Conservation (phyloP, 2,888 invertebrate species). For the Agrilus cyanescens region DNA sequence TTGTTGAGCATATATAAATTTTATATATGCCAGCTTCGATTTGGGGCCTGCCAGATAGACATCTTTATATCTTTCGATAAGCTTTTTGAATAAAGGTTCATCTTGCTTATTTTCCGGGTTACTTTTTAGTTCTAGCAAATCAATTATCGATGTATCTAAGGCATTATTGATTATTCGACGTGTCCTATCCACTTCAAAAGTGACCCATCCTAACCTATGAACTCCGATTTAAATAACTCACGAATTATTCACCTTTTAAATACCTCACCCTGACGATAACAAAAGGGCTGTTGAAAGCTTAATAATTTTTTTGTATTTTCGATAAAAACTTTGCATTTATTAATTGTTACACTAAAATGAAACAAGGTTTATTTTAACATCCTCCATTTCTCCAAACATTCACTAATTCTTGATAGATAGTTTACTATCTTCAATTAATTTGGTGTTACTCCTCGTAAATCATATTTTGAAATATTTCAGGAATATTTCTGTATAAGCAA, state of each 20-base stretch:
- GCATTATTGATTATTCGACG: slow-evolving; percentile 26
- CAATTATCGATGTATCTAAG: slow-evolving; percentile 29
- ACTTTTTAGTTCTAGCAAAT: slow-evolving; percentile 22
- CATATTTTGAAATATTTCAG: too few species aligned
- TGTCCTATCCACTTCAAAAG: slow-evolving; percentile 27
- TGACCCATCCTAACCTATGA: slow-evolving; percentile 21
- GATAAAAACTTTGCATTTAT: slow-evolving; percentile 10
- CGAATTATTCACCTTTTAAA: not conserved
- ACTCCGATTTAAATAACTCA: not conserved
- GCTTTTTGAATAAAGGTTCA: slow-evolving; percentile 7
- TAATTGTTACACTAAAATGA: not conserved
- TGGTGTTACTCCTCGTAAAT: too few species aligned
- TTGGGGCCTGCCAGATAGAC: slow-evolving; percentile 6
- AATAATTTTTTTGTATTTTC: slow-evolving; percentile 8
- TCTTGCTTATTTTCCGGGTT: slow-evolving; percentile 9
- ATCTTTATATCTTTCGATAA: slow-evolving; percentile 5
- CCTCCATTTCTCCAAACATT: too few species aligned
- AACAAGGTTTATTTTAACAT: too few species aligned
- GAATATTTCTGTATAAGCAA: too few species aligned
- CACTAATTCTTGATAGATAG: too few species aligned
- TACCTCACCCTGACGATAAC: slow-evolving; percentile 7
- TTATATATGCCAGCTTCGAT: slow-evolving; percentile 23
- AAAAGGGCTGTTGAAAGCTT: slow-evolving; percentile 7
- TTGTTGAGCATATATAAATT: slow-evolving; percentile 43
- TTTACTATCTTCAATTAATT: too few species aligned